Conservation (phyloP, 2,888 invertebrate species). For the Leucophenga montana region DNA sequence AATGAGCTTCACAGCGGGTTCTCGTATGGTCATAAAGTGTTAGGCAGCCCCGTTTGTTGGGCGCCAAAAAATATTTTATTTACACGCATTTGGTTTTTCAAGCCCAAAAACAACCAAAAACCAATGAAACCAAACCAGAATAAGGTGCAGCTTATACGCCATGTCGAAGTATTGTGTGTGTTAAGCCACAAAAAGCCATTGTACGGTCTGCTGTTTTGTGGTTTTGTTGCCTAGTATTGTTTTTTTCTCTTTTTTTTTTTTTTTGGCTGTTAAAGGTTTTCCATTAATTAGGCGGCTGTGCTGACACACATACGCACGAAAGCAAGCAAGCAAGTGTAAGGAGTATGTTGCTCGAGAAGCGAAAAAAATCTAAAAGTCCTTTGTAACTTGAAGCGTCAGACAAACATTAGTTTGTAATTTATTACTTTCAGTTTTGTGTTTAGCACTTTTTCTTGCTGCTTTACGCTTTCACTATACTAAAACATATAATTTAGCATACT, state of each 20-base stretch:
- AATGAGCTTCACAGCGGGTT: slow-evolving; percentile 18
- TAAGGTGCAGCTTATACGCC: slow-evolving; percentile 25
- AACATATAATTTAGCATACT: slow-evolving; percentile 12
- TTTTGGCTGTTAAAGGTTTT: slow-evolving; percentile 6
- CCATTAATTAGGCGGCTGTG: slow-evolving; percentile 24
- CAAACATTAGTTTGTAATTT: slow-evolving; percentile 61
- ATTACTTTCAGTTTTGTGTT: slow-evolving; percentile 43
- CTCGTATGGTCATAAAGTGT: no score
- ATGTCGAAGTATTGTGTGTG: slow-evolving; percentile 31
- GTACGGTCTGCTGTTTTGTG: not conserved
- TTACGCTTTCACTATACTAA: not conserved
- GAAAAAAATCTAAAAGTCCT: slow-evolving; percentile 34
- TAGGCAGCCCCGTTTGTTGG: not conserved
- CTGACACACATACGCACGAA: not conserved
- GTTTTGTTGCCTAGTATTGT: not conserved
- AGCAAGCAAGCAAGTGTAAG: slow-evolving; percentile 36
- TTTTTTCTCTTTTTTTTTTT: not conserved
- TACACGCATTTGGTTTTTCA: slow-evolving; percentile 23
- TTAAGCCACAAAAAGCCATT: slow-evolving; percentile 15
- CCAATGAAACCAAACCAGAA: slow-evolving; percentile 31
- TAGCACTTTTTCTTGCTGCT: not conserved
- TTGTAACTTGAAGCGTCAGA: slow-evolving; percentile 47
- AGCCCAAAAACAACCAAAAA: slow-evolving; percentile 31
- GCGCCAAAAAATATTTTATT: slow-evolving; percentile 2
- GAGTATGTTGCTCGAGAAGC: no score